Evolutionary conservation across 2,113 vertebrate species (phyloP), one percentile per base, ranked within the genome.

Genomic region (Amblyopsis rosae): DNA sequence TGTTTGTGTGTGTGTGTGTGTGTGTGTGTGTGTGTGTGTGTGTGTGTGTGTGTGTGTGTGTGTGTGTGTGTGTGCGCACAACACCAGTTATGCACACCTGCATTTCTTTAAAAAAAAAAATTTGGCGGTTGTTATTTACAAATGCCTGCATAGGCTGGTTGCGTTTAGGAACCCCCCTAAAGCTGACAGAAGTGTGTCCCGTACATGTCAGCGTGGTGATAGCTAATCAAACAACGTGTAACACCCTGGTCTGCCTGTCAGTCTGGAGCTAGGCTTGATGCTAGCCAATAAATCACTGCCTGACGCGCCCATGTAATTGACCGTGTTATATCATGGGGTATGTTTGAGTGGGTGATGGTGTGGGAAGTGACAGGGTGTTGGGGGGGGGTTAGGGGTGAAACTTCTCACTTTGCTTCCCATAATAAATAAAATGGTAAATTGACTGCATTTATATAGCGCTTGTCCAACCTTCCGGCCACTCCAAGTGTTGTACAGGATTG

Each of bases 221-320:
- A 81, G 33, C 10, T 59, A 65, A 84, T 82, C 81, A 68, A 15
- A 75, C 47, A 71, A 58, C 69, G 50, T 63, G 13, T 17, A 70
- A 62, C 67, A 83, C 65, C 47, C 74, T 79, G 49, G 8, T 41
- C 49, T 47, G 12, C 56, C 58, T 72, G 81, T 69, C 76, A 67
- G 69, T 84, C 74, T 79, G 66, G 65, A 73, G 67, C 65, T 47
- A 53, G 69, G 68, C 71, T 49, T 12, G 60, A 46, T 35, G 77
- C 77, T 12, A 51, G 4, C 13, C 49, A 81, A 87, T 89, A 90
- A 87, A 90, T 89, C 83, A 87, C 72, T 73, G 62, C 78, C 32
- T 88, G 87, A 86, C 88, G 86, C 58, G 64, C 69, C 71, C 72
- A 2, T 79, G 82, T 88, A 88, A 89, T 88, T 88, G 83, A 78